Percentiles rank a stretch among this genome's conserved stretches.
Conservation (phyloP, 2,888 invertebrate species). For the Hedya salicella region DNA sequence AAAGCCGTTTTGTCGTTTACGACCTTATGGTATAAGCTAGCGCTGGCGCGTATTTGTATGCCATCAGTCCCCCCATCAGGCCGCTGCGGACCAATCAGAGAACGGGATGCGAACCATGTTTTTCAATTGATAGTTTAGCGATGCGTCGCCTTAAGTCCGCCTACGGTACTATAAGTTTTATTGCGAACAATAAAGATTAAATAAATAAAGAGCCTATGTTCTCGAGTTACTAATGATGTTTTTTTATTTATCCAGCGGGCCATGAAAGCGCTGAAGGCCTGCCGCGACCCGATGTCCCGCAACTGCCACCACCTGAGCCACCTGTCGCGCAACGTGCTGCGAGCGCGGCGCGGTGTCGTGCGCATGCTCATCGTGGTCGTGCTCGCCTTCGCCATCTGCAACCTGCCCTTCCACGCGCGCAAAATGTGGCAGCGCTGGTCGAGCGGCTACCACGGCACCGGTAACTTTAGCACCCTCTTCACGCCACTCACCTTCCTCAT, state of each 20-base stretch:
- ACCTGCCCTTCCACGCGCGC: slow-evolving; percentile 94
- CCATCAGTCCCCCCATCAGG: too few species aligned
- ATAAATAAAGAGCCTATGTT: too few species aligned
- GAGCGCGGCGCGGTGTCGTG: slow-evolving; percentile 93
- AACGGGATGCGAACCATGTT: too few species aligned
- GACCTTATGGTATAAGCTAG: too few species aligned
- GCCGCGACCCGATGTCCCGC: slow-evolving; percentile 73
- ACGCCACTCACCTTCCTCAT: slow-evolving; percentile 95
- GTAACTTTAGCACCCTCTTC: slow-evolving; percentile 90
- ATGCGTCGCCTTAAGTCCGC: too few species aligned
- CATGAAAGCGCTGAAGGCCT: slow-evolving; percentile 68
- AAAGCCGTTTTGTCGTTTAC: too few species aligned
- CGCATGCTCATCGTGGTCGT: slow-evolving; percentile 96
- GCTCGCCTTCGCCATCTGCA: slow-evolving; percentile 94
- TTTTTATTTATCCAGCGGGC: slow-evolving; percentile 44
- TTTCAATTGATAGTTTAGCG: too few species aligned
- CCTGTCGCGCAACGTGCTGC: slow-evolving; percentile 90
- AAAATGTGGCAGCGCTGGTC: slow-evolving; percentile 96
- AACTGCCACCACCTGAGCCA: slow-evolving; percentile 87
- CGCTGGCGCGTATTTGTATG: too few species aligned
- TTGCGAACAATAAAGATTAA: too few species aligned
- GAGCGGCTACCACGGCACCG: slow-evolving; percentile 87
- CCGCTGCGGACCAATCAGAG: too few species aligned
- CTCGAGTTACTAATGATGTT: background rate
- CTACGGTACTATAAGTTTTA: too few species aligned